phyloP scores from a whole-genome alignment of 2,888 invertebrate species.

The Eupithecia inturbata region DNA sequence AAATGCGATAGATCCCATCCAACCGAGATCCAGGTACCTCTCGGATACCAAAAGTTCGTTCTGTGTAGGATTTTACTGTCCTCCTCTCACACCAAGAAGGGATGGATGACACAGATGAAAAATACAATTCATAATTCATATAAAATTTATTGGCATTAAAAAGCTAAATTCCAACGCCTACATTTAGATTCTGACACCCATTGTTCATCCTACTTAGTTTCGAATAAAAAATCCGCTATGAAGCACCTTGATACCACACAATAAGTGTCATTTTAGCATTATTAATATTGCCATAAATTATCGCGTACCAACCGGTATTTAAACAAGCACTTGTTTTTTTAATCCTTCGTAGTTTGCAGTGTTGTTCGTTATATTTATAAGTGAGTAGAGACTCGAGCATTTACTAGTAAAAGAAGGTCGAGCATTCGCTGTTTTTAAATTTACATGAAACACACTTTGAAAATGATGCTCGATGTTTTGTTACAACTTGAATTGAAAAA shows the following conservation, averaged over 20 bases:
- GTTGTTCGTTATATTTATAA: neutral
- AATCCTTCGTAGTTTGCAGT: neutral
- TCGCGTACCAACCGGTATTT: slow-evolving; percentile 52
- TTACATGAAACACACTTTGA: too few species aligned
- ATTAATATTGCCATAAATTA: slow-evolving; percentile 62
- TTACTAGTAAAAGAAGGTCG: too few species aligned
- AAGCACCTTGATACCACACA: slow-evolving; percentile 44
- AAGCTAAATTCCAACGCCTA: slow-evolving; percentile 3
- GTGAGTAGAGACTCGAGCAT: too few species aligned
- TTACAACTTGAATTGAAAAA: too few species aligned
- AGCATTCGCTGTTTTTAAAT: too few species aligned
- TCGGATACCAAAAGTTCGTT: too few species aligned
- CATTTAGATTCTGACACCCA: slow-evolving; percentile 8
- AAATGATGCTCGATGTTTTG: too few species aligned
- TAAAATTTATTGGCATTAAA: neutral
- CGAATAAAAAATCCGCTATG: slow-evolving; percentile 34
- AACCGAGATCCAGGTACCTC: too few species aligned
- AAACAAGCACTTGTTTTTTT: neutral
- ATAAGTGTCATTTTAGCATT: slow-evolving; percentile 62
- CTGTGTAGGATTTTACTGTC: neutral
- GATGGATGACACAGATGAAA: too few species aligned
- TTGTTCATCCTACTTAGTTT: slow-evolving; percentile 26
- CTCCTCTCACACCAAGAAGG: neutral
- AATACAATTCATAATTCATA: neutral
- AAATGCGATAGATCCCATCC: too few species aligned